Evolutionary conservation across 2,797 vertebrate species (phyloP).

Genomic region (Falco columbarius): DNA sequence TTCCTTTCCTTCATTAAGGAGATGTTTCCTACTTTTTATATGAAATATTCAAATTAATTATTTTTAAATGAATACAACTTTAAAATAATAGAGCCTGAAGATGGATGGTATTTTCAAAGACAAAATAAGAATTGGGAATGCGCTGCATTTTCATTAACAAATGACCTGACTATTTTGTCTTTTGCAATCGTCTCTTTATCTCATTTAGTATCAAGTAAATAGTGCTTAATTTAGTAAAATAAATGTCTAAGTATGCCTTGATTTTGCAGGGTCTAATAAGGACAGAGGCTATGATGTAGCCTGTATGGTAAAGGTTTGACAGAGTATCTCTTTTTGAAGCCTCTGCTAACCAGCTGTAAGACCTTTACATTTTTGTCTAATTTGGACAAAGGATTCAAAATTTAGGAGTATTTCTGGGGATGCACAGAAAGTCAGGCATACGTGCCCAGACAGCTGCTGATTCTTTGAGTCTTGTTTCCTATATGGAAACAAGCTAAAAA

Average conservation of each 20-base stretch:
- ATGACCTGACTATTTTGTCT: not conserved
- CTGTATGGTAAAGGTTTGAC: not conserved
- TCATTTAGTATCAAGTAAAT: not conserved
- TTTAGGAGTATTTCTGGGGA: not conserved
- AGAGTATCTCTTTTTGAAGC: not conserved
- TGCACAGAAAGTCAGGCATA: not conserved
- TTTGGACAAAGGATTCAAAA: not conserved
- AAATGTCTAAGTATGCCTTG: fast-evolving
- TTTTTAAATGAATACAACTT: not conserved
- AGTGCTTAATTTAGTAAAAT: not conserved
- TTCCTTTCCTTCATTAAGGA: constrained; percentile 28
- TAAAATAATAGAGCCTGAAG: not conserved
- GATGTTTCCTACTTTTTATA: not conserved
- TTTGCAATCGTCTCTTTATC: not conserved
- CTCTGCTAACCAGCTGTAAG: not conserved
- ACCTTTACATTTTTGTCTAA: not conserved
- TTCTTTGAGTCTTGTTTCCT: not conserved
- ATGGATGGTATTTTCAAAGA: not conserved
- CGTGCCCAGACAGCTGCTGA: not conserved
- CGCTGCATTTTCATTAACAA: not conserved
- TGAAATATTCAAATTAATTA: constrained; percentile 4
- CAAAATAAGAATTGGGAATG: not conserved
- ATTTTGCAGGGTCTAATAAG: not conserved
- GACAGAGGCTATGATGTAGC: not conserved
- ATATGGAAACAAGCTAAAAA: not conserved